Conservation (phyloP, 35 echinoderm and acorn worm genomes). For the Heliocidaris tuberculata region DNA sequence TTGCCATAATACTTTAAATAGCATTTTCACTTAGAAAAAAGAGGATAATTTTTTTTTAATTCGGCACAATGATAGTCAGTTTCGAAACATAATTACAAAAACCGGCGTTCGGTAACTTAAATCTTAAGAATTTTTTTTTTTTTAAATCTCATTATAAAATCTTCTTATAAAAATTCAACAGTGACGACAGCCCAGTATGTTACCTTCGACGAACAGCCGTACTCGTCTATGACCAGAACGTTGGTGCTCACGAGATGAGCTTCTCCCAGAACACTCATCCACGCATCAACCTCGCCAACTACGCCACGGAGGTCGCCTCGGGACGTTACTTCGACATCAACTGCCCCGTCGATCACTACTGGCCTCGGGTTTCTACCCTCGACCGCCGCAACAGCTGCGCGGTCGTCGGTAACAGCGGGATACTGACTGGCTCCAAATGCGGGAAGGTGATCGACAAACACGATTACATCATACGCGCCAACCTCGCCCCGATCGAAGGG, state of each 20-base stretch:
- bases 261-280: conserved; percentile 53
- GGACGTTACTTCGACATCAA: conserved; percentile 32
- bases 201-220: conserved; percentile 40
- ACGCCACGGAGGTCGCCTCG: conserved; percentile 43
- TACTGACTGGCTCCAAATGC: conserved; percentile 56
- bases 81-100: too few relatives aligned
- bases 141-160: too few relatives aligned
- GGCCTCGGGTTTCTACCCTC: conserved; percentile 51
- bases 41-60: too few relatives aligned
- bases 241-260: conserved; percentile 49
- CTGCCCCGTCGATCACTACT: conserved; percentile 55
- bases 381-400: conserved; percentile 52
- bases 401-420: conserved; percentile 69
- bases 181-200: conserved; percentile 27
- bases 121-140: too few relatives aligned
- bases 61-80: too few relatives aligned
- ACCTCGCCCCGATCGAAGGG: conserved; percentile 44
- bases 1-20: too few relatives aligned
- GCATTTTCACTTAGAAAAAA: too few relatives aligned
- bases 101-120: too few relatives aligned
- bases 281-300: conserved; percentile 30
- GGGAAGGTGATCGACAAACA: conserved; percentile 65
- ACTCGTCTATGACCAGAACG: conserved; percentile 44
- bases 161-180: neutral
- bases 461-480: conserved; percentile 68